Evolutionary conservation across 2,888 invertebrate species (phyloP), one percentile per base, ranked within the genome.

Genomic region (Athalia cordata): DNA sequence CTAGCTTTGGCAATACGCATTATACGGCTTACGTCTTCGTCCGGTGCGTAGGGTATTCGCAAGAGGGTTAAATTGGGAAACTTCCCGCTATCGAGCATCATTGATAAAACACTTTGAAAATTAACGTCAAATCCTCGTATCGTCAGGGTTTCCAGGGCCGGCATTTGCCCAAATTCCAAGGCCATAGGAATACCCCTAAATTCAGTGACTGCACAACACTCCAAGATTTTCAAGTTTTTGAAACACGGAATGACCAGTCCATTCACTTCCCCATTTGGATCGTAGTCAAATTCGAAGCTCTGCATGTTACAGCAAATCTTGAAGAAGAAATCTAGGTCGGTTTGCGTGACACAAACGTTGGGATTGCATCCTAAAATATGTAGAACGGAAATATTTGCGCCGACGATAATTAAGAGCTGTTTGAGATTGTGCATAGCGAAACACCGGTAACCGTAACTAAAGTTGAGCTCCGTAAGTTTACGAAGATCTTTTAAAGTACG

Each of bases 301-400:
- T 72, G 57, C 45, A 72, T 43, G 47, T 72, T 72, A 8, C 4
- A 45, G 29, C 70, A 72, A 59, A 47, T 4, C 15, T 72, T 59
- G 15, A 47, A 72, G 13, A 72, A 29, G 47, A 72, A 72, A 72
- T 72, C 29, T 47, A 72, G 13, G 45, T 72, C 70, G 59, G 4
- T 47, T 9, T 13, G 70, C 3, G 68, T 47, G 1, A 55, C 11
- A 11, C 6, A n/a, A 6, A 29, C n/a, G 55, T 50, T 43, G n/a
- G 55, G 55, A 68, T 29, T n/a, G 43, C 68, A 52, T 5, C 29
- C 9, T 68, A 29, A 68, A 68, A n/a, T 55, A 9, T 29, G 29
- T 4, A 55, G 55, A 9, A 55, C 55, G 0, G 6, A 68, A 52
- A 68, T 68, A 68, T 68, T 68, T 6, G 5, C 55, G 0, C 55